Conservation (phyloP, 2,888 invertebrate genomes). For the Blastobasis adustella region DNA sequence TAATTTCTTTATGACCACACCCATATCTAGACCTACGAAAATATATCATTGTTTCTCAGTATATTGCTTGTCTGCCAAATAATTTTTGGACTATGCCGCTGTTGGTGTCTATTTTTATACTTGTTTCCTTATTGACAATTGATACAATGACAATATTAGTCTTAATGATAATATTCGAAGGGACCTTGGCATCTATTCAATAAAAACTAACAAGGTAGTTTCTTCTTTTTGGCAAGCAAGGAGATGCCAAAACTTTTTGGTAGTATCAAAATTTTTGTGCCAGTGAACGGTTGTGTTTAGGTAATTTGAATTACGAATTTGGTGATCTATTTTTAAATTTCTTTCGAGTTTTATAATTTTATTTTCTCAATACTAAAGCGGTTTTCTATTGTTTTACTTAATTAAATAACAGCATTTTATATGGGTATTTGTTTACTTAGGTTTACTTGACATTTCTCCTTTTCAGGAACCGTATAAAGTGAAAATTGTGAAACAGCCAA, state of each 20-base stretch:
- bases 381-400: slow-evolving; percentile 17
- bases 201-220: slow-evolving; percentile 11
- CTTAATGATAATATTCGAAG: slow-evolving; percentile 11
- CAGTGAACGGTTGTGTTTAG: slow-evolving; percentile 5
- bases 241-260: slow-evolving; percentile 4
- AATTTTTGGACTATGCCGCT: slow-evolving; percentile 11
- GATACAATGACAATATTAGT: slow-evolving; percentile 13
- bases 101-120: slow-evolving; percentile 17
- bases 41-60: too few species aligned
- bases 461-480: slow-evolving; percentile 67
- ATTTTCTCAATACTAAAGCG: slow-evolving; percentile 5
- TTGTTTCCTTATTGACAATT: slow-evolving; percentile 22
- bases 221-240: slow-evolving; percentile 3
- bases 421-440: too few species aligned
- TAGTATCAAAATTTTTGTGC: slow-evolving; percentile 5
- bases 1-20: too few species aligned
- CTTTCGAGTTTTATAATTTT: slow-evolving; percentile 1
- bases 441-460: too few species aligned
- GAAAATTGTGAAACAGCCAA: slow-evolving; percentile 71
- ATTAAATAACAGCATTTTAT: too few species aligned
- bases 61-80: too few species aligned
- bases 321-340: too few species aligned
- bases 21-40: too few species aligned
- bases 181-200: slow-evolving; percentile 19
- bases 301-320: slow-evolving; percentile 1